Percentiles rank a stretch among this genome's conserved stretches.
Evolutionary conservation across 2,888 invertebrate species (phyloP).

Genomic region (Drosophila sordidapex): DNA sequence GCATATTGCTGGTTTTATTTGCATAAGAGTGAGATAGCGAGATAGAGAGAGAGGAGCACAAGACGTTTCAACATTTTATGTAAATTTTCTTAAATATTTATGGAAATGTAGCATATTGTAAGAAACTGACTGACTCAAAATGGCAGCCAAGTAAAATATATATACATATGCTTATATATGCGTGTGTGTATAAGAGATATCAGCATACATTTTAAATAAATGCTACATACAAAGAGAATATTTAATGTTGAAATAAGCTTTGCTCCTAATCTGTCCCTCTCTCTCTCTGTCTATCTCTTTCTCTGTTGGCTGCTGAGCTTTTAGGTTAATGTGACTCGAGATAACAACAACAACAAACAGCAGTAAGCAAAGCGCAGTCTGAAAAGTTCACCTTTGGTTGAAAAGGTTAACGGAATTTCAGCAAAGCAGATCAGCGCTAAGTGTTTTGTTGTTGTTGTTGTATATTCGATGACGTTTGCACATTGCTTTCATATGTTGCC

Average conservation of each 20-base stretch:
- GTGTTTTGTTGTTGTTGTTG: conserved; percentile 19
- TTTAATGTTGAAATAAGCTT: conserved; percentile 60
- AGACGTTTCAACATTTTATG: conserved; percentile 73
- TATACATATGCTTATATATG: conserved; percentile 23
- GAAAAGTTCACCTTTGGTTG: conserved; percentile 30
- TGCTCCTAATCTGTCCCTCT: conserved; percentile 5
- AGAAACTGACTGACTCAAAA: conserved; percentile 72
- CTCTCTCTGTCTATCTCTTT: not conserved
- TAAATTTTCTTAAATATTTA: conserved; percentile 81
- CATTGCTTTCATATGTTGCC: conserved; percentile 53
- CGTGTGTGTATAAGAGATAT: conserved; percentile 59
- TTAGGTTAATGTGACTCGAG: conserved; percentile 42
- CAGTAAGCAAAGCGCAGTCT: conserved; percentile 9
- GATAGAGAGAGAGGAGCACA: conserved; percentile 10
- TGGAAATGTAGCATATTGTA: conserved; percentile 81
- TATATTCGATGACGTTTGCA: conserved; percentile 72
- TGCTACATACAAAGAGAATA: conserved; percentile 74
- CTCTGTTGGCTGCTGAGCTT: conserved; percentile 22
- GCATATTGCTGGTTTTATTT: conserved; percentile 24
- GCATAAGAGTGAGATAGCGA: conserved; percentile 4
- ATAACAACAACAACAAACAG: not conserved
- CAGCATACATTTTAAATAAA: conserved; percentile 80
- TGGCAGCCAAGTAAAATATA: conserved; percentile 70
- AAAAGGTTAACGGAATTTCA: conserved; percentile 70
- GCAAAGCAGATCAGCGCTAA: conserved; percentile 35